phyloP scores from a whole-genome alignment of 2,113 vertebrate genomes.

The Thamnophis sirtalis region DNA sequence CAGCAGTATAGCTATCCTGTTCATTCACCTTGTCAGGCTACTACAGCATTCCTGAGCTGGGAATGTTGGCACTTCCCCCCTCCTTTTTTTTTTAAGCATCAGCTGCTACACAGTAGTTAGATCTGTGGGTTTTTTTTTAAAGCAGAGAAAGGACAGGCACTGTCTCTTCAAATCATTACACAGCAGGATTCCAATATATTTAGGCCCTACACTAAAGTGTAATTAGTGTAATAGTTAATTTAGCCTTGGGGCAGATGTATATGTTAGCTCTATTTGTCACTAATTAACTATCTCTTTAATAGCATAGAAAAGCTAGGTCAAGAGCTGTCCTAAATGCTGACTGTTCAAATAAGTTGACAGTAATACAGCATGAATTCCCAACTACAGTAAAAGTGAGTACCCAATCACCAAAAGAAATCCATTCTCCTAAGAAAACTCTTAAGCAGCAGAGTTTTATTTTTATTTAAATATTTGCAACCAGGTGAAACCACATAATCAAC shows the following conservation, averaged over 20 bases:
- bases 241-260: conserved; percentile 4
- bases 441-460: not conserved
- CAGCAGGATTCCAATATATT: conserved; percentile 1
- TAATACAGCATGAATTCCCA: not conserved
- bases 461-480: not conserved
- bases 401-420: not conserved
- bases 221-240: conserved; percentile 23
- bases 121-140: not conserved
- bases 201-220: not conserved
- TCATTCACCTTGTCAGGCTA: not conserved
- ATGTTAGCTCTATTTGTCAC: conserved; percentile 11
- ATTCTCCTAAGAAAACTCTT: not conserved
- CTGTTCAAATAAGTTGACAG: not conserved
- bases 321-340: conserved; percentile 15
- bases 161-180: not conserved
- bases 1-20: not conserved
- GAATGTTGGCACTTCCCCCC: not conserved
- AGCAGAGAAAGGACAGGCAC: not conserved
- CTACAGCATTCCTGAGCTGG: not conserved
- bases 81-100: not conserved
- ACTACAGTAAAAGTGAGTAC: not conserved
- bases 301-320: conserved; percentile 11
- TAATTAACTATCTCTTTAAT: conserved; percentile 26
- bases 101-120: not conserved
- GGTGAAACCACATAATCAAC: not conserved